Evolutionary conservation across 2,888 invertebrate genomes (phyloP).

Genomic region (Augiades crinisus): DNA sequence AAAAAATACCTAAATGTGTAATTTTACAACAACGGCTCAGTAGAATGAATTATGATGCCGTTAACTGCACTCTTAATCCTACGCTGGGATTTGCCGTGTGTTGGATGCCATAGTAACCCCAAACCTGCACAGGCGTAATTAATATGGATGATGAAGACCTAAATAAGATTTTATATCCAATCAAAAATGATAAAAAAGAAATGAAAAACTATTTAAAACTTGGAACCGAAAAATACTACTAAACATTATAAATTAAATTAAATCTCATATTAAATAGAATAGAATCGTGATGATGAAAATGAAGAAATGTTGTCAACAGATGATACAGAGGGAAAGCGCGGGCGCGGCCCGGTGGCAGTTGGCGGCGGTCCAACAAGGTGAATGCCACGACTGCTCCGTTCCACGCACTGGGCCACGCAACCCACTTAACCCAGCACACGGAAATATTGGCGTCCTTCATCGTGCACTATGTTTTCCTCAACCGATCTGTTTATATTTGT

Average conservation of each 20-base stretch:
- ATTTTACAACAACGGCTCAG: too few relatives aligned
- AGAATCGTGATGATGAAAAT: conserved; percentile 40
- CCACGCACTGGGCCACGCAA: conserved; percentile 64
- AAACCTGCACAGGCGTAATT: too few relatives aligned
- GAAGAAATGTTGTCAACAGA: conserved; percentile 33
- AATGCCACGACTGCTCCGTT: conserved; percentile 65
- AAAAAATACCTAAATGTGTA: too few relatives aligned
- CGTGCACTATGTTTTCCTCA: background rate
- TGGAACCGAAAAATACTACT: background rate
- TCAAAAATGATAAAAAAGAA: too few relatives aligned
- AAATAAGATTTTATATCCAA: too few relatives aligned
- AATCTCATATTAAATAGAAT: conserved; percentile 33
- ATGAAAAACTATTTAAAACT: too few relatives aligned
- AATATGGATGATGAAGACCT: too few relatives aligned
- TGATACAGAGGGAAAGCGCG: conserved; percentile 34
- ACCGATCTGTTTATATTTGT: background rate
- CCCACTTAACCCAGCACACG: conserved; percentile 68
- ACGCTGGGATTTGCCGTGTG: too few relatives aligned
- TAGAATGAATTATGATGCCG: too few relatives aligned
- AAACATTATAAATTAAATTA: background rate
- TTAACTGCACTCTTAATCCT: too few relatives aligned
- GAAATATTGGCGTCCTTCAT: conserved; percentile 41
- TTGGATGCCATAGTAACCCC: too few relatives aligned
- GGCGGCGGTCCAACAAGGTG: conserved; percentile 78
- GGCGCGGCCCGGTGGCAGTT: conserved; percentile 38